Percentiles rank a stretch among this genome's conserved stretches.
Conservation (phyloP, 2,888 invertebrate genomes). For the Noctua comes region DNA sequence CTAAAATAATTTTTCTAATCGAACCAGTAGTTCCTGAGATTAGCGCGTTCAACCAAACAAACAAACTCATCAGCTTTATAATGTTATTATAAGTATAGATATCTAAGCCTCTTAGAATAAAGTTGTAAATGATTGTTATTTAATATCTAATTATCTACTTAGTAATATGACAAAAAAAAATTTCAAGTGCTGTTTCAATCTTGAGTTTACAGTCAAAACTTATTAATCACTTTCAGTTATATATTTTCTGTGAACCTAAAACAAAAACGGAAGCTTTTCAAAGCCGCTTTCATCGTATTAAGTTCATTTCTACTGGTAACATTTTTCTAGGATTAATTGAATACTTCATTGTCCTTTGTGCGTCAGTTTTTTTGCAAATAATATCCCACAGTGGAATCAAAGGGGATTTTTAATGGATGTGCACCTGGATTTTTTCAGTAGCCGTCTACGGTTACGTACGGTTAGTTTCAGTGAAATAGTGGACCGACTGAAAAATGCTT, state of each 20-base stretch:
- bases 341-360: constrained; percentile 9
- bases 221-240: not conserved
- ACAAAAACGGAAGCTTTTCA: not conserved
- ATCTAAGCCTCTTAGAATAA: not conserved
- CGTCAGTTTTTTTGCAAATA: constrained; percentile 48
- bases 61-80: no score
- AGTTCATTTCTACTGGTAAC: not conserved
- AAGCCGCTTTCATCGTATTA: not conserved
- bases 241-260: not conserved
- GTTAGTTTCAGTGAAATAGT: constrained; percentile 37
- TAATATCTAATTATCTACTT: not conserved
- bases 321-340: not conserved
- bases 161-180: not conserved
- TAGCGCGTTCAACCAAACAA: no score
- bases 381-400: constrained; percentile 27
- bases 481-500: constrained; percentile 34
- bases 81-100: no score
- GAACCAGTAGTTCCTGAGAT: no score
- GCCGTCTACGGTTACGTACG: constrained; percentile 7
- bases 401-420: constrained; percentile 49
- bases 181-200: not conserved
- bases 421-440: constrained; percentile 56
- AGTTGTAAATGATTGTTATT: not conserved
- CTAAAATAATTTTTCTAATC: no score
- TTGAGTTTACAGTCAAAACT: not conserved